phyloP scores from a whole-genome alignment of 2,888 invertebrate genomes.

The Hypolimnas misippus region DNA sequence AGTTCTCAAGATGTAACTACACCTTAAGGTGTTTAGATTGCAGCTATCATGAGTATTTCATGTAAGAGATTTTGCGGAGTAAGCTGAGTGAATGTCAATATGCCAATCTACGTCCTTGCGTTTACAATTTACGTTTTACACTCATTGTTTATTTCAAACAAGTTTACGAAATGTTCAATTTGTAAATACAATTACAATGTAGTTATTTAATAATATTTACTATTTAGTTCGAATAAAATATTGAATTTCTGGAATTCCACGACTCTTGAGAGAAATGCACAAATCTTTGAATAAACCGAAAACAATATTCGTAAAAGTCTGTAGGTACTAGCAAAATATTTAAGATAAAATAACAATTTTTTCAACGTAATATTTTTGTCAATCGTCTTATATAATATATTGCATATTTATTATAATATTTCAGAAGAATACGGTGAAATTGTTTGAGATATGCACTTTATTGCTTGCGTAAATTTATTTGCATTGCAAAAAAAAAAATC shows the following conservation, averaged over 20 bases:
- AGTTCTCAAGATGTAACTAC: conserved; percentile 14
- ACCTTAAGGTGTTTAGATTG: not conserved
- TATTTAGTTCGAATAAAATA: too few species aligned
- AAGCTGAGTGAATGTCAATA: conserved; percentile 27
- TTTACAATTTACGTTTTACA: conserved; percentile 21
- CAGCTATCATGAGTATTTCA: not conserved
- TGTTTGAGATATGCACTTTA: not conserved
- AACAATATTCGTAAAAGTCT: too few species aligned
- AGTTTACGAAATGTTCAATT: not conserved
- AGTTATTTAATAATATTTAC: too few species aligned
- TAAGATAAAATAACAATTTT: too few species aligned
- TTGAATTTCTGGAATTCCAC: too few species aligned
- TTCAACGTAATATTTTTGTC: too few species aligned
- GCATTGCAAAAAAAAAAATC: not conserved
- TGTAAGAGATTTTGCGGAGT: conserved; percentile 16
- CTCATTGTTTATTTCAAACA: conserved; percentile 21
- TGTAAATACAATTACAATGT: not conserved
- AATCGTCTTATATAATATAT: too few species aligned
- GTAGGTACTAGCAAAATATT: too few species aligned
- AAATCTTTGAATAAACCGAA: too few species aligned
- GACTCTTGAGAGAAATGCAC: too few species aligned
- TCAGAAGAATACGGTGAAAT: too few species aligned
- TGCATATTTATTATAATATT: too few species aligned
- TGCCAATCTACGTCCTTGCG: conserved; percentile 24
- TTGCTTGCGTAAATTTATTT: not conserved